Base-by-base conservation (phyloP, 2,113 vertebrate genomes). In the Alosa alosa region DNA sequence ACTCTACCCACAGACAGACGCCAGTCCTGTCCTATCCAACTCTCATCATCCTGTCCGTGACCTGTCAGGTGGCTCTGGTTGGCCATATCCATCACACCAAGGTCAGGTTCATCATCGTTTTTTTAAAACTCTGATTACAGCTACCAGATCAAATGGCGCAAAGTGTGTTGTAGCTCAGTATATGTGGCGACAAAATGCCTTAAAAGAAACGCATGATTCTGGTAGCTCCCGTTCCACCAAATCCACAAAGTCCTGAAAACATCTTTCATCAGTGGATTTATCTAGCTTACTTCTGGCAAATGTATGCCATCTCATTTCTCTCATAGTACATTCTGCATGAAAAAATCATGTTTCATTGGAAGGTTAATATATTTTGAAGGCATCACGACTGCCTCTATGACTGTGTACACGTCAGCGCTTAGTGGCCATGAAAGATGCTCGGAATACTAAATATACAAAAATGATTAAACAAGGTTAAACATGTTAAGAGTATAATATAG, bases 341-440 rank as follows among this genome's bases (percentile, higher is more conserved):
- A 31, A 68, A 68, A 25, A 64, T 64, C 57, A n/a, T 64, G 4
- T 64, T 64, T 8, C n/a, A 31, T 25, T 68, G 22, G 31, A 68
- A 25, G n/a, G n/a, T 25, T 25, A 68, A 68, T 10, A 68, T 25
- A 0, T 10, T 68, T 68, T 68, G n/a, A 68, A 31, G n/a, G 64
- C 64, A 68, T 31, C 7, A 9, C 7, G 25, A 68, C 64, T 68
- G 64, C 7, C n/a, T 68, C n/a, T 68, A 31, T 68, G 64, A 31
- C 64, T 68, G n/a, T 68, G n/a, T 64, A 64, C 64, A 68, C 25
- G 31, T 68, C 64, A 68, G n/a, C 31, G n/a, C 25, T 68, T 31
- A 68, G 64, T 68, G 64, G 31, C 64, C n/a, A 9, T 68, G 64
- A 68, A 68, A 31, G 64, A 68, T 68, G 64, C n/a, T 68, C n/a